Evolutionary conservation across 2,113 vertebrate genomes (phyloP).

Genomic region (Hypanus sabinus): DNA sequence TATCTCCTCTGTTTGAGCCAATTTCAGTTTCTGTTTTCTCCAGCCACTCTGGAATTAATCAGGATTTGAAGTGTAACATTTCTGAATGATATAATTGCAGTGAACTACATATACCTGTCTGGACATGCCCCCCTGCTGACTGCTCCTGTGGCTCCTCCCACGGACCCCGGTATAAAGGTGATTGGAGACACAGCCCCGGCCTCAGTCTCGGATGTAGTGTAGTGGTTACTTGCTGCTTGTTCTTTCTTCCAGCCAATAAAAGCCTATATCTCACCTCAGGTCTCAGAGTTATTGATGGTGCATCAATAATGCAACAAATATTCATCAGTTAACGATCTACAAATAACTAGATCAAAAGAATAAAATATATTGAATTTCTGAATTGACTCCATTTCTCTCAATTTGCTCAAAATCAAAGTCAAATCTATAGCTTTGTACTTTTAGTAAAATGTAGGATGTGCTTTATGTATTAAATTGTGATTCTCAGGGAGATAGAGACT

Average conservation of each 20-base stretch:
- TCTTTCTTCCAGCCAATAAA: too few relatives aligned
- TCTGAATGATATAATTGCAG: too few relatives aligned
- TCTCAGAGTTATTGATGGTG: too few relatives aligned
- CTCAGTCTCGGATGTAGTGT: too few relatives aligned
- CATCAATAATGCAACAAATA: background rate
- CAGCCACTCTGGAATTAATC: background rate
- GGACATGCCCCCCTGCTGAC: too few relatives aligned
- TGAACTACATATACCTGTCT: too few relatives aligned
- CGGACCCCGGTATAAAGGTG: too few relatives aligned
- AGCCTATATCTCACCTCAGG: too few relatives aligned
- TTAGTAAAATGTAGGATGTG: background rate
- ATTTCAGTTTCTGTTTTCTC: background rate
- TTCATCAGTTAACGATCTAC: background rate
- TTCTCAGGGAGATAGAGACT: background rate
- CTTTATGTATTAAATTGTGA: constrained; percentile 5
- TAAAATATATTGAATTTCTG: background rate
- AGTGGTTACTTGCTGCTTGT: too few relatives aligned
- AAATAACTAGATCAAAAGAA: background rate
- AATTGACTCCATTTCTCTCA: background rate
- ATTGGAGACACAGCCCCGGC: too few relatives aligned
- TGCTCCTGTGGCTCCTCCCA: too few relatives aligned
- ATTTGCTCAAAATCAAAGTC: background rate
- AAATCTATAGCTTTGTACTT: background rate
- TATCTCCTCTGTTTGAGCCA: background rate
- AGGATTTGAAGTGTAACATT: background rate